A percentile compares a stretch with the other conserved stretches of the same genome.
These are phyloP conservation scores for Phymanthus crucifer DNA, from an alignment of 92 coral and sea anemone species.

Conservation along the genomic window DNA sequence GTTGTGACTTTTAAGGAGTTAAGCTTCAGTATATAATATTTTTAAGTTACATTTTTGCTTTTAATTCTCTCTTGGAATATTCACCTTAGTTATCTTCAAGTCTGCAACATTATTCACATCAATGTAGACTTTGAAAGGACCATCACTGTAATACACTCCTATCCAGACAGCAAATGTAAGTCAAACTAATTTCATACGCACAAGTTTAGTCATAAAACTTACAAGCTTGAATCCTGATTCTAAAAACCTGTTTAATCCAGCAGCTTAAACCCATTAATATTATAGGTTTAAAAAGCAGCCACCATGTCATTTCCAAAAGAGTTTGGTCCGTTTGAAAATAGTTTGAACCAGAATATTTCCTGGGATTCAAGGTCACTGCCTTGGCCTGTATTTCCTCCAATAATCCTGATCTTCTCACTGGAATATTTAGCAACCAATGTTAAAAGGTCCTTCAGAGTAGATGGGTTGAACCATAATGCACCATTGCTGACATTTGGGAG, in stretches of 20 bases:
- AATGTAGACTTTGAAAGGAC: conserved; percentile 63
- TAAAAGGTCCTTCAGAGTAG: conserved; percentile 67
- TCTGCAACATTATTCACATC: conserved; percentile 63
- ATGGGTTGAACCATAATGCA: conserved; percentile 68
- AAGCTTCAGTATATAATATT: neutral
- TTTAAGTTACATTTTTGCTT: too few relatives aligned
- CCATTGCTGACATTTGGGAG: conserved; percentile 4
- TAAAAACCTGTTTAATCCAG: too few relatives aligned
- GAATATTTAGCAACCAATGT: conserved; percentile 57
- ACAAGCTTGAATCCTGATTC: too few relatives aligned
- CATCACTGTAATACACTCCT: conserved; percentile 83
- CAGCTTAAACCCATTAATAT: too few relatives aligned
- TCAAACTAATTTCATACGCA: too few relatives aligned
- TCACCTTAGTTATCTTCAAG: conserved; percentile 30
- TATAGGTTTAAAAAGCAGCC: too few relatives aligned
- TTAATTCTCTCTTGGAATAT: too few relatives aligned
- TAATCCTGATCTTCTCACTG: conserved; percentile 59
- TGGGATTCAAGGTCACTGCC: conserved; percentile 32
- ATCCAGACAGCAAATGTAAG: neutral
- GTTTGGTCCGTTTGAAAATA: too few relatives aligned
- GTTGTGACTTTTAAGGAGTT: neutral
- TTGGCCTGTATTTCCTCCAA: conserved; percentile 93
- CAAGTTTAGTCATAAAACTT: too few relatives aligned
- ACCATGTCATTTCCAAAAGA: too few relatives aligned
- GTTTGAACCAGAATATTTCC: too few relatives aligned